Base-by-base conservation (phyloP, 2,113 vertebrate genomes). In the Rousettus leschenaultii region DNA sequence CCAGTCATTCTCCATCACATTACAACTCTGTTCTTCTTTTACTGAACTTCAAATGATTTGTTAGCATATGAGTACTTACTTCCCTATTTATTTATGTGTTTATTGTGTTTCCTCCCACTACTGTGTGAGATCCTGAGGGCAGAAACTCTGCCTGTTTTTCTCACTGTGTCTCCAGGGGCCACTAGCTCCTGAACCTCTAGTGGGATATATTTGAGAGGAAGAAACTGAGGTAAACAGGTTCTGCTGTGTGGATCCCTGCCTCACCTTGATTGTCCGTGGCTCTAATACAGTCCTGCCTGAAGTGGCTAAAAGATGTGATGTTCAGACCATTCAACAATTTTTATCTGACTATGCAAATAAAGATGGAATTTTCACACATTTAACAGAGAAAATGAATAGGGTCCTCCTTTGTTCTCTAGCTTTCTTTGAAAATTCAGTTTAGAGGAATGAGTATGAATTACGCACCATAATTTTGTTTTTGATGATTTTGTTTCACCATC, bases 401-500 rank as follows among this genome's bases (percentile, higher is more conserved):
- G 70, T 65, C 55, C 14, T 73, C 43, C 21, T 86, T 63, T 53
- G 9, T 24, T 61, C 11, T 70, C 28, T 40, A 79, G 59, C 55
- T 79, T 86, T 77, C 24, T 48, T 82, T 82, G 86, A 82, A 11
- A 84, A 59, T 83, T 73, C 33, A 74, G 30, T 15, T 82, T 38
- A 5, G 7, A 35, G 19, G 7, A 78, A 55, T 63, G 15, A 86
- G 45, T 19, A 79, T 82, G n/a, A 26, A 71, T 7, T 53, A 4
- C 14, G 5, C 10, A 38, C 18, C 2, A 51, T 63, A 38, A 55
- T n/a, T 91, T 57, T 63, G 6, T 74, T 61, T 61, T 61, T 74
- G 71, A 28, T 45, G 40, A 45, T 92, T 95, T 96, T 87, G 5
- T 92, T 97, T 82, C 65, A 95, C 15, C 48, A 97, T 94, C 45